phyloP scores from a whole-genome alignment of 2,888 invertebrate genomes.

The Nesidiocoris tenuis region DNA sequence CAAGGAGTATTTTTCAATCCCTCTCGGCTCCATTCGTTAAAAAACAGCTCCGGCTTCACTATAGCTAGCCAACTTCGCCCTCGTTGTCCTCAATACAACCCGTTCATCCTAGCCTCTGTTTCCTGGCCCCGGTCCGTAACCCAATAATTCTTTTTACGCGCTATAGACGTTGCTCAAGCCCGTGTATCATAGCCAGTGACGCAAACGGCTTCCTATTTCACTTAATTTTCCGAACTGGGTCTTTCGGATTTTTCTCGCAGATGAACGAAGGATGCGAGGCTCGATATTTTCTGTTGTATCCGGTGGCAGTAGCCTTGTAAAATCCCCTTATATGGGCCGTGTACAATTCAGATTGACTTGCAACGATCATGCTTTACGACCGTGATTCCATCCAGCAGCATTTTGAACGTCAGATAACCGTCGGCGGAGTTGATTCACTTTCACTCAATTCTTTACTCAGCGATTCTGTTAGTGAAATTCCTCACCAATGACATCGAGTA shows the following conservation, averaged over 20 bases:
- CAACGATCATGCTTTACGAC: too few species aligned
- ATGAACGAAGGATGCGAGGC: not conserved
- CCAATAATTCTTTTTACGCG: not conserved
- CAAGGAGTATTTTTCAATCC: not conserved
- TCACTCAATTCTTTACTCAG: too few species aligned
- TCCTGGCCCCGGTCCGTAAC: not conserved
- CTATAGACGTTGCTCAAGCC: not conserved
- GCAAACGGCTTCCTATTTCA: not conserved
- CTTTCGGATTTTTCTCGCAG: not conserved
- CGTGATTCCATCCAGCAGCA: too few species aligned
- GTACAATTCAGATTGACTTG: too few species aligned
- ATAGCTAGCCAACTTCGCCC: not conserved
- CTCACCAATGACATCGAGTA: too few species aligned
- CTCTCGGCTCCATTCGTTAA: not conserved
- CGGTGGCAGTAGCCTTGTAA: too few species aligned
- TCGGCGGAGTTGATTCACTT: too few species aligned
- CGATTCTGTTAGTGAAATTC: too few species aligned
- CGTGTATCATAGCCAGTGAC: not conserved
- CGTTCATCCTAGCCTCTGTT: not conserved
- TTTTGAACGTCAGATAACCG: too few species aligned
- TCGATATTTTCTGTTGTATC: not conserved
- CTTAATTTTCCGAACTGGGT: not conserved
- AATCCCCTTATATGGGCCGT: too few species aligned
- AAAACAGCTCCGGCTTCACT: not conserved
- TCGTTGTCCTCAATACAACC: not conserved